Conservation (phyloP, 2,113 vertebrate species). For the Cynoglossus semilaevis region DNA sequence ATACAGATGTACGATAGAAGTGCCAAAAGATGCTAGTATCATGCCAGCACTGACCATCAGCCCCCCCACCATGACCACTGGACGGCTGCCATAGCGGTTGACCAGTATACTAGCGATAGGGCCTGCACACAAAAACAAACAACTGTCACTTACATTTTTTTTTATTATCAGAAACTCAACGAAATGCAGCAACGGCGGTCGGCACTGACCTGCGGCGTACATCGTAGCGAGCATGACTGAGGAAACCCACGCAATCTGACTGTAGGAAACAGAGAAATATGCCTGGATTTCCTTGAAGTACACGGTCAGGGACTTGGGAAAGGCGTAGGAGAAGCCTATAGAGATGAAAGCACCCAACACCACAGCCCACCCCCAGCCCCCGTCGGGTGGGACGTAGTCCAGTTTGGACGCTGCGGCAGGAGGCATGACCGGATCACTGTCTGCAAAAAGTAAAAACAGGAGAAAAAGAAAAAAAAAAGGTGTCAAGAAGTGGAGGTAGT, state of each 20-base stretch:
- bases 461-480: conserved; percentile 27
- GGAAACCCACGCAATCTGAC: conserved; percentile 80
- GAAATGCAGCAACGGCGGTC: neutral
- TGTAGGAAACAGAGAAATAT: conserved; percentile 84
- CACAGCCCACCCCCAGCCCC: conserved; percentile 81
- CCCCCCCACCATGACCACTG: conserved; percentile 81
- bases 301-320: conserved; percentile 82
- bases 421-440: conserved; percentile 60
- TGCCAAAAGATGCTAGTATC: conserved; percentile 79
- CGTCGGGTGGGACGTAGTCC: conserved; percentile 76
- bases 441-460: conserved; percentile 26
- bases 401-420: conserved; percentile 49
- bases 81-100: conserved; percentile 81
- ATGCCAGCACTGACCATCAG: conserved; percentile 74
- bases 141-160: neutral
- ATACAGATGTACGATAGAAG: conserved; percentile 80
- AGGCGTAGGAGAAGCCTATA: conserved; percentile 84
- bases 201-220: conserved; percentile 79
- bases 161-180: neutral
- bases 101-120: conserved; percentile 81
- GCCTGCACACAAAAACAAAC: conserved; percentile 61
- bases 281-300: conserved; percentile 88
- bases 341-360: conserved; percentile 77
- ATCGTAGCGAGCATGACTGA: conserved; percentile 82
- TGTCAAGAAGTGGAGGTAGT: too few relatives aligned